Evolutionary conservation across 2,888 invertebrate species (phyloP).

Genomic region (Caenorhabditis auriculariae): DNA sequence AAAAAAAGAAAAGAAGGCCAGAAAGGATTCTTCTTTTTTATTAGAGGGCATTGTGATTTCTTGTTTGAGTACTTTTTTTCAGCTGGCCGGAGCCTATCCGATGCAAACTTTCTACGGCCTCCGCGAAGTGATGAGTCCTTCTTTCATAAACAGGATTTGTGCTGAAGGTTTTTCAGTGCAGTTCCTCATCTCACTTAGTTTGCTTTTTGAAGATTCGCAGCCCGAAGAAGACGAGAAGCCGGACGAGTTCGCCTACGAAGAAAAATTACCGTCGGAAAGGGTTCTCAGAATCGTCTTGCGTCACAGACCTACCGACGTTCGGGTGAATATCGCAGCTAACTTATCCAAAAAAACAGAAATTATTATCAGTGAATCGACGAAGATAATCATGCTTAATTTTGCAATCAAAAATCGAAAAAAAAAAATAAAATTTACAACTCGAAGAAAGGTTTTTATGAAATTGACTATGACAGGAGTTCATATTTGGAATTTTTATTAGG

Average conservation of each 20-base stretch:
- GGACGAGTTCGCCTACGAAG: constrained; percentile 5
- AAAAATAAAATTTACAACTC: too few relatives aligned
- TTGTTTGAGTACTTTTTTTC: not conserved
- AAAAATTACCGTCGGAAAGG: too few relatives aligned
- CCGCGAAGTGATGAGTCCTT: constrained; percentile 10
- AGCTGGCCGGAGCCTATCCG: constrained; percentile 29
- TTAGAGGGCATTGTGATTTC: not conserved
- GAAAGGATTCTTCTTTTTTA: not conserved
- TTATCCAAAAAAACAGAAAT: not conserved
- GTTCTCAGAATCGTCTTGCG: constrained; percentile 14
- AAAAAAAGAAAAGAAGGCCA: too few relatives aligned
- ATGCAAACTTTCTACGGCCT: constrained; percentile 35
- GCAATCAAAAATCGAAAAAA: too few relatives aligned
- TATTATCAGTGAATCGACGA: too few relatives aligned
- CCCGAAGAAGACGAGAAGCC: constrained; percentile 10
- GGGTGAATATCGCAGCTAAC: constrained; percentile 4
- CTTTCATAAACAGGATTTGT: not conserved
- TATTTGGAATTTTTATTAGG: too few relatives aligned
- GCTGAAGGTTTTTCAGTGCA: not conserved
- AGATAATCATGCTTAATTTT: too few relatives aligned
- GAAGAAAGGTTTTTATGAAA: too few relatives aligned
- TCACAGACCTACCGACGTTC: constrained; percentile 22
- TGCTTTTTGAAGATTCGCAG: constrained; percentile 6
- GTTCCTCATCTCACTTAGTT: not conserved
- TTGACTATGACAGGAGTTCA: too few relatives aligned